phyloP scores from a whole-genome alignment of 2,797 vertebrate genomes.

The Rhynchonycteris naso region DNA sequence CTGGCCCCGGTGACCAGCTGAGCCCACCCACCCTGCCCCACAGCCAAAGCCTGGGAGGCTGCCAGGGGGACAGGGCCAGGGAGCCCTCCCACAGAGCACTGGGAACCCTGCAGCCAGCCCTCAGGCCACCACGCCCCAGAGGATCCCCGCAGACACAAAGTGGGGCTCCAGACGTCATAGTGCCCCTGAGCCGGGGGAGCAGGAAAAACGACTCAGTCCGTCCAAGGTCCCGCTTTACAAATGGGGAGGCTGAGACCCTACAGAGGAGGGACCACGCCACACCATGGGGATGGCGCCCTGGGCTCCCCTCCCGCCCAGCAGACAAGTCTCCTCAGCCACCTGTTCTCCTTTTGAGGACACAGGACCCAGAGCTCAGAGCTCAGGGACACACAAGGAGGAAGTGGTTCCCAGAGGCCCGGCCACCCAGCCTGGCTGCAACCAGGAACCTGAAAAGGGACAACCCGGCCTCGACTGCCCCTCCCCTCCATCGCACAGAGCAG shows the following conservation, averaged over 20 bases:
- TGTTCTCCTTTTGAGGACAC: fast-evolving
- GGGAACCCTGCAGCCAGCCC: not conserved
- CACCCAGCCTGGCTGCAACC: not conserved
- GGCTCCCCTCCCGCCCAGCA: too few relatives aligned
- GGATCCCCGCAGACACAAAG: not conserved
- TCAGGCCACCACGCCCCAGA: fast-evolving
- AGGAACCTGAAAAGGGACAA: not conserved
- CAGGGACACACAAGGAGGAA: fast-evolving
- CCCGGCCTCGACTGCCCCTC: fast-evolving
- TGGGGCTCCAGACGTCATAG: fast-evolving
- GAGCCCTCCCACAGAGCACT: not conserved
- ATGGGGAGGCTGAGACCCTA: not conserved
- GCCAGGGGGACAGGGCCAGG: not conserved
- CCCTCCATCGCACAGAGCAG: not conserved
- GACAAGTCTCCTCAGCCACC: fast-evolving
- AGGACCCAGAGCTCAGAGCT: not conserved
- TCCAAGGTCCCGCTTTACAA: not conserved
- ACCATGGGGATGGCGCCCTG: not conserved
- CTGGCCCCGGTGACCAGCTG: fast-evolving
- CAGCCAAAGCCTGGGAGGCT: not conserved
- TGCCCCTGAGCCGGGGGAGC: not conserved
- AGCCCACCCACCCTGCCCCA: not conserved
- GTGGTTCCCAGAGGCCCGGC: not conserved
- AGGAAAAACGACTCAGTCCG: not conserved
- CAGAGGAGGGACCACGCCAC: fast-evolving